Conservation (phyloP, 2,113 vertebrate species). For the Myotis lucifugus region DNA sequence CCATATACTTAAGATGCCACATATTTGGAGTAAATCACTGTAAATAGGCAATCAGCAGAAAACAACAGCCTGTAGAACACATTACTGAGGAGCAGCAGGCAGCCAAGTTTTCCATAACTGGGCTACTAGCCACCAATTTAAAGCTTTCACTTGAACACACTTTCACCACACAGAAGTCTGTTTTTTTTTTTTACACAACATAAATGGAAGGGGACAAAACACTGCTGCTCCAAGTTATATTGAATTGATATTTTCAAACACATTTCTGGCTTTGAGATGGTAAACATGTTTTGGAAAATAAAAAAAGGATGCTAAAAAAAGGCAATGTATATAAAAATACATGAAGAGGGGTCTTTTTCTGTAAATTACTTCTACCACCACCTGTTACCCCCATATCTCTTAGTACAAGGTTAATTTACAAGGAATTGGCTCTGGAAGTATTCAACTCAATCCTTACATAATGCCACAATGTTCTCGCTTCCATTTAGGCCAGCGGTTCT, state of each 20-base stretch:
- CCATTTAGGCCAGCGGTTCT: background rate
- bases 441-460: background rate
- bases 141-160: conserved; percentile 67
- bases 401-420: background rate
- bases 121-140: conserved; percentile 76
- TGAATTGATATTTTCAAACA: conserved; percentile 71
- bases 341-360: background rate
- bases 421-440: background rate
- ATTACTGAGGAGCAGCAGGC: conserved; percentile 67
- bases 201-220: conserved; percentile 69
- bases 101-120: conserved; percentile 76
- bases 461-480: conserved; percentile 12
- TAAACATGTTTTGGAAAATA: conserved; percentile 71
- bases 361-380: conserved; percentile 2
- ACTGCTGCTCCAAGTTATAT: conserved; percentile 60
- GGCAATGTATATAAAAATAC: conserved; percentile 34
- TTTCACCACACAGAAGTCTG: conserved; percentile 59
- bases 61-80: conserved; percentile 71
- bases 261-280: conserved; percentile 50
- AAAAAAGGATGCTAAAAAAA: conserved; percentile 54
- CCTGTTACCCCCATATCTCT: background rate
- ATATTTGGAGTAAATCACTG: conserved; percentile 78
- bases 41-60: conserved; percentile 74
- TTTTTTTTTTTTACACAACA: conserved; percentile 58
- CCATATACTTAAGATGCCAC: conserved; percentile 71